Conservation (phyloP, 2,888 invertebrate species). For the Pseudococcus longispinus region DNA sequence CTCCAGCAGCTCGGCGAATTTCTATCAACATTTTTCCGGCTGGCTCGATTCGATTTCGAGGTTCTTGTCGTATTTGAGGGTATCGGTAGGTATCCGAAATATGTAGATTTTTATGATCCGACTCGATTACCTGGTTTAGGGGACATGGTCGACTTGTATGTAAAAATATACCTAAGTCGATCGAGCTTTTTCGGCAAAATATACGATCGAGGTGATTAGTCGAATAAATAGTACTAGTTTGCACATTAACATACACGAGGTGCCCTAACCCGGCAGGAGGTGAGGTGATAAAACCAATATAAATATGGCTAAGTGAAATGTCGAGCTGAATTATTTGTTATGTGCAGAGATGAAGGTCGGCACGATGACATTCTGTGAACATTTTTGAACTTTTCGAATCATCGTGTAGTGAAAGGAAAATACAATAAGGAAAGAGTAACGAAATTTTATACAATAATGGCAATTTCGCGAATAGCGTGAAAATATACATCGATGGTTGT, state of each 20-base stretch:
- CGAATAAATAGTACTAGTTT: background rate
- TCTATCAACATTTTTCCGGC: background rate
- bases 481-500: background rate
- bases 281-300: background rate
- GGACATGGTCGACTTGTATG: slow-evolving; percentile 8
- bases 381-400: background rate
- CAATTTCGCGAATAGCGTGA: background rate
- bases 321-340: background rate
- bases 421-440: background rate
- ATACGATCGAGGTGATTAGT: background rate
- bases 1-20: too few species aligned
- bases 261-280: background rate
- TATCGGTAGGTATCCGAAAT: background rate
- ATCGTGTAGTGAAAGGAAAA: background rate
- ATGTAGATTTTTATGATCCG: background rate
- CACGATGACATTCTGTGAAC: background rate
- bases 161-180: background rate
- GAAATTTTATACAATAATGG: background rate
- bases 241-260: background rate
- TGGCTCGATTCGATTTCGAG: background rate
- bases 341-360: background rate
- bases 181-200: background rate
- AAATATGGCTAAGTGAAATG: background rate
- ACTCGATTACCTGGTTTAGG: background rate
- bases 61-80: background rate